Base-by-base conservation (phyloP, 2,888 invertebrate genomes). In the Ophonus ardosiacus region DNA sequence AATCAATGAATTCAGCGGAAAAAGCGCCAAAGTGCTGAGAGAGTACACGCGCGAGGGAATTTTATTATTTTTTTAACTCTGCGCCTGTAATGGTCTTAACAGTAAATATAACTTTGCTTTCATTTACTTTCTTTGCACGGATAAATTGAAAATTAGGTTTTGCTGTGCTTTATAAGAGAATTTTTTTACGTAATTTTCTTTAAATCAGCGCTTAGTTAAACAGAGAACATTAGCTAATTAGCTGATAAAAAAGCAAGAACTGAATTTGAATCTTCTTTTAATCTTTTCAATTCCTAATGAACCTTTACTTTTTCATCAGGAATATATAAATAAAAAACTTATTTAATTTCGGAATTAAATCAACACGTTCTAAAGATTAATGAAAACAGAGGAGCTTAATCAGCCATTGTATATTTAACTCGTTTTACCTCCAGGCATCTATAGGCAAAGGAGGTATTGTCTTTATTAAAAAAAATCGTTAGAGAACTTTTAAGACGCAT, bases 1-100 rank as follows among this genome's bases (percentile, higher is more conserved):
- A 81, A 83, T 83, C 83, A 83, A 83, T 71, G 82, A 71, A 68
- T 82, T 61, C 61, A 83, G 40, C 59, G 83, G 74, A 61, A 83
- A 83, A 81, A 51, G 81, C 63, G 83, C 13, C 13, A 83, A 74
- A 74, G 83, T 74, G 43, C 40, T 68, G 74, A 13, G 40, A 24
- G 56, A 57, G 43, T 74, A 74, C 17, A 74, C 17, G 43, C 13
- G 56, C 24, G 4, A 56, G 78, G 18, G 15, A 78, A 78, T 78
- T 78, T 78, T 78, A 78, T 78, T 78, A 57, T 57, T 78, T 24
- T 78, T 78, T 24, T 43, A 76, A 76, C 51, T 57, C 56, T 78
- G 57, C 78, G 78, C 7, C 78, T 78, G 56, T 56, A 78, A 78
- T 78, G 57, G 76, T 7, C 57, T 78, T 78, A 78, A 78, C 57